Base-by-base conservation (phyloP, 2,888 invertebrate genomes). In the Cheilosia vernalis region DNA sequence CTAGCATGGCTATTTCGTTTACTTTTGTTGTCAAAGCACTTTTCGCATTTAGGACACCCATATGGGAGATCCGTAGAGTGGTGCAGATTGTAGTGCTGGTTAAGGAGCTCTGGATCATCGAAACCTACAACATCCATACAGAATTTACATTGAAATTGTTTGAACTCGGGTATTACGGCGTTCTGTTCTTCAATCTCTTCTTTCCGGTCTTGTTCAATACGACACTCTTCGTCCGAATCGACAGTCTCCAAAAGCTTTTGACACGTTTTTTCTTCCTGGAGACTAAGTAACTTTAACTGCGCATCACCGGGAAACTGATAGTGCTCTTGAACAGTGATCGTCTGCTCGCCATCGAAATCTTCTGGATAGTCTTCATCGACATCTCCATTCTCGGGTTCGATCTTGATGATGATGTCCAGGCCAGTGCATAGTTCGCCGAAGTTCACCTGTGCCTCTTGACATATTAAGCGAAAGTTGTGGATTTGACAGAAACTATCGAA, bases 401-500 rank as follows among this genome's bases (percentile, higher is more conserved):
- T 13, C 51, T 83, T 84, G 7, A 84, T 79, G 10, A 84, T 84
- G n/a, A 84, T 84, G 33, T 84, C 83, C 21, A 84, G 42, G 5
- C 83, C 83, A 21, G 79, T 79, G 27, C 83, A 84, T 4, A 79
- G 53, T 17, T 84, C 83, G 1, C 74, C 53, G 6, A 79, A 84
- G 40, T 84, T 79, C 13, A 33, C 55, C 40, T 84, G 83, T 2
- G 83, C 79, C n/a, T 84, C 79, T 40, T 84, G 73, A 24, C 83
- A 84, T 27, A 84, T 84, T 5, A 74, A 21, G 0, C 83, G 79
- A 13, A 84, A 84, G 24, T 84, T 84, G 17, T 84, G 83, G 40
- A 84, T 84, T 64, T 84, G 83, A 40, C 83, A 84, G 27, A 84
- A 84, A 21, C 83, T 84, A 55, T 84, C 83, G 24, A 84, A 84